Conservation (phyloP, 1,140 invertebrate species). For the Dinothrombium tinctorium region DNA sequence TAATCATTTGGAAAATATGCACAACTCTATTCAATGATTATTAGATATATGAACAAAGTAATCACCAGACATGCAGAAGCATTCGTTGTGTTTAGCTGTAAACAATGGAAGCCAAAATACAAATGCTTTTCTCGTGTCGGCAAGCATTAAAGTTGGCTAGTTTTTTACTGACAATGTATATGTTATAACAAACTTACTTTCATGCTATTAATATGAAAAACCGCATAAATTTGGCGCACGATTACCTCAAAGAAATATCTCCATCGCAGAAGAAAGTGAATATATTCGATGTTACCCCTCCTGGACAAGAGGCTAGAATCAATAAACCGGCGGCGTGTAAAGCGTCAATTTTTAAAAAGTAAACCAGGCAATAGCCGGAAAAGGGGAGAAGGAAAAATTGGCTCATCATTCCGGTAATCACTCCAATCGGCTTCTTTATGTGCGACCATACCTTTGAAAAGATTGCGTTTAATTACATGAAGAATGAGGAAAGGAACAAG, state of each 20-base stretch:
- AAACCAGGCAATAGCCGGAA: slow-evolving; percentile 18
- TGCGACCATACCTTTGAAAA: slow-evolving; percentile 17
- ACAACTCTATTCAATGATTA: too few relatives aligned
- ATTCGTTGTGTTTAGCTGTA: too few relatives aligned
- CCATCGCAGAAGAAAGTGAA: slow-evolving; percentile 23
- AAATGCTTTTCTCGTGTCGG: too few relatives aligned
- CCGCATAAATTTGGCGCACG: not conserved
- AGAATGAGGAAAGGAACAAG: too few relatives aligned
- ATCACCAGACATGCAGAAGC: too few relatives aligned
- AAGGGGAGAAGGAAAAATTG: slow-evolving; percentile 24
- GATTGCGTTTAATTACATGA: too few relatives aligned
- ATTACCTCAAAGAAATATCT: slow-evolving; percentile 22
- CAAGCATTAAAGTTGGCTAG: too few relatives aligned
- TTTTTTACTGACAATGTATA: too few relatives aligned
- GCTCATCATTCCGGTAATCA: slow-evolving; percentile 21
- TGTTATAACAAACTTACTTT: too few relatives aligned
- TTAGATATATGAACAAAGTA: too few relatives aligned
- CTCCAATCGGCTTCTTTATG: slow-evolving; percentile 19
- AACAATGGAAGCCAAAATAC: too few relatives aligned
- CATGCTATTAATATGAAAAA: not conserved
- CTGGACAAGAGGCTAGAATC: slow-evolving; percentile 21
- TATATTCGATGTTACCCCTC: slow-evolving; percentile 23
- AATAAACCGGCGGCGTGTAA: slow-evolving; percentile 18
- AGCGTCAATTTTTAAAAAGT: slow-evolving; percentile 10
- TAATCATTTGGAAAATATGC: too few relatives aligned